phyloP scores from a whole-genome alignment of 2,888 invertebrate species.

The Eucera pruinosa region DNA sequence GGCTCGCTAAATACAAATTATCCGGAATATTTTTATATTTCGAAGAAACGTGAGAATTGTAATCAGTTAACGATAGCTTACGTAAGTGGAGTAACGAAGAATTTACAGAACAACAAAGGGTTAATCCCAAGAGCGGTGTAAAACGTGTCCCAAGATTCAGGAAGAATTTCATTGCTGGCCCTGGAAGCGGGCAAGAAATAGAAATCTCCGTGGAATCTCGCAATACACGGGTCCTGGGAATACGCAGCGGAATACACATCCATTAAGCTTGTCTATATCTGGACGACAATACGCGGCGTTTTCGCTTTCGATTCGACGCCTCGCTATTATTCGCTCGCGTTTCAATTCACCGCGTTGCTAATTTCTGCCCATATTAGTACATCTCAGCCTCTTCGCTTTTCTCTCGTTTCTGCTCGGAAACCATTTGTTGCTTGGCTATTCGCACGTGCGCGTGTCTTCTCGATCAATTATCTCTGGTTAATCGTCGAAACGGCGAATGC shows the following conservation, averaged over 20 bases:
- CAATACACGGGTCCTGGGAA: slow-evolving; percentile 69
- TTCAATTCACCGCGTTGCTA: slow-evolving; percentile 52
- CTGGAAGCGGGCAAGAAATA: not conserved
- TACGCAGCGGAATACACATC: slow-evolving; percentile 40
- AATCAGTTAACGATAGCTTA: too few species aligned
- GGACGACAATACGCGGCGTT: slow-evolving; percentile 60
- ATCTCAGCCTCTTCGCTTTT: slow-evolving; percentile 9
- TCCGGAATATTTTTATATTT: too few species aligned
- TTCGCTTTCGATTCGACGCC: slow-evolving; percentile 66
- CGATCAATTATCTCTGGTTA: slow-evolving; percentile 38
- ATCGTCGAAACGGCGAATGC: slow-evolving; percentile 11
- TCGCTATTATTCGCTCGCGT: slow-evolving; percentile 45
- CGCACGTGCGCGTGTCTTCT: not conserved
- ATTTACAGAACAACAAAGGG: too few species aligned
- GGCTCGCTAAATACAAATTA: too few species aligned
- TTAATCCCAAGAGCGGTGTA: not conserved
- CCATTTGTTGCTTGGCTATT: not conserved
- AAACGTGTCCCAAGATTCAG: not conserved
- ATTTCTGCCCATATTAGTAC: slow-evolving; percentile 57
- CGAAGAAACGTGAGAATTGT: too few species aligned
- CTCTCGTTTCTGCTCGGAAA: slow-evolving; percentile 30
- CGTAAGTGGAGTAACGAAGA: too few species aligned
- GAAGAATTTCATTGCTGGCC: not conserved
- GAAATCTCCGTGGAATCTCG: slow-evolving; percentile 69
- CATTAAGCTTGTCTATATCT: slow-evolving; percentile 56